phyloP scores from a whole-genome alignment of 2,888 invertebrate species.

The Mimachlamys varia region DNA sequence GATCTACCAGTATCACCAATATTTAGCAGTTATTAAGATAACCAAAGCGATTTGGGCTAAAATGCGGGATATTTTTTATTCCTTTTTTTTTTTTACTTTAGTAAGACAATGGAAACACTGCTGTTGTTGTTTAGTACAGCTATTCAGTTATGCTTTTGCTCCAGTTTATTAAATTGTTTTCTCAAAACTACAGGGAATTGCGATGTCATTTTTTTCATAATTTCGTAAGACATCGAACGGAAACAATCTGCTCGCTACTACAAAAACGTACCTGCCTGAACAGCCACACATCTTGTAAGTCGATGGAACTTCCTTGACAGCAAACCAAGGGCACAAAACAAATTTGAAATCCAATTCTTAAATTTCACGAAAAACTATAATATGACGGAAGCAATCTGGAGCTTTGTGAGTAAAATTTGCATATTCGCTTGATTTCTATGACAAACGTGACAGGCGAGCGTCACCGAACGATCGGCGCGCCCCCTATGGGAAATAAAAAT shows the following conservation, averaged over 20 bases:
- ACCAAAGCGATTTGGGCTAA: too few relatives aligned
- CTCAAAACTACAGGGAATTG: too few relatives aligned
- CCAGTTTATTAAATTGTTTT: too few relatives aligned
- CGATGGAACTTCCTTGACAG: neutral
- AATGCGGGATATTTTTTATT: too few relatives aligned
- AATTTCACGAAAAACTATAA: neutral
- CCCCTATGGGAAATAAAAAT: conserved; percentile 28
- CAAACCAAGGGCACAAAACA: neutral
- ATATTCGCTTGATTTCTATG: neutral
- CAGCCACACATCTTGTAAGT: neutral
- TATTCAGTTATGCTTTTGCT: too few relatives aligned
- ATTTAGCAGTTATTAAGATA: too few relatives aligned
- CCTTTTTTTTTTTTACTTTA: too few relatives aligned
- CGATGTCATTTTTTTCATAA: neutral
- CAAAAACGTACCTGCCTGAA: neutral
- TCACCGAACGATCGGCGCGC: neutral
- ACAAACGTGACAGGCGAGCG: neutral
- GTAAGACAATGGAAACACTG: too few relatives aligned
- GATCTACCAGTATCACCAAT: too few relatives aligned
- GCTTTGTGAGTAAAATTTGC: neutral
- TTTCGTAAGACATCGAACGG: neutral
- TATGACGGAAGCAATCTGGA: neutral
- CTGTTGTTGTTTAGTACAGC: too few relatives aligned
- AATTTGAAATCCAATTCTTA: conserved; percentile 12
- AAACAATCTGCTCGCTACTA: neutral